A percentile compares a stretch with the other conserved stretches of the same genome.
Conservation (phyloP, 2,113 vertebrate genomes). For the Peucedramus taeniatus region DNA sequence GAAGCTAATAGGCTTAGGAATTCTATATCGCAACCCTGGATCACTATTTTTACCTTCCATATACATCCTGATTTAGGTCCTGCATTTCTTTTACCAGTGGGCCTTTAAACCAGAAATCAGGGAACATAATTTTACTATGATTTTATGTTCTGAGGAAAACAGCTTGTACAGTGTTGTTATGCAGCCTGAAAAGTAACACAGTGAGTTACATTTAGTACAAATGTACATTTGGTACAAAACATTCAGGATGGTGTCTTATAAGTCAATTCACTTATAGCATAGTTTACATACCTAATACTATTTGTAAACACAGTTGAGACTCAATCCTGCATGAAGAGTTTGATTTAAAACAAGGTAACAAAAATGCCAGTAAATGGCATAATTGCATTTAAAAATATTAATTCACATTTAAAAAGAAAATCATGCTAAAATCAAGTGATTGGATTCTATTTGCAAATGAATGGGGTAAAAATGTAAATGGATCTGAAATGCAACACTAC, state of each 20-base stretch:
- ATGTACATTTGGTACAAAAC: background rate
- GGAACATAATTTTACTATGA: background rate
- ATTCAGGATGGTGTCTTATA: background rate
- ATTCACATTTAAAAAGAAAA: background rate
- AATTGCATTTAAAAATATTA: background rate
- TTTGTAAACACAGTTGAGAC: background rate
- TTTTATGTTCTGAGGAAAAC: background rate
- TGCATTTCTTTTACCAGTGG: background rate
- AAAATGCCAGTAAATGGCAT: background rate
- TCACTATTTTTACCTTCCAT: rapidly evolving
- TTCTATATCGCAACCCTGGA: rapidly evolving
- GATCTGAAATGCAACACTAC: background rate
- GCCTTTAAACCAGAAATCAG: background rate
- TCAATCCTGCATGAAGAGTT: background rate
- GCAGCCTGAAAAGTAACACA: background rate
- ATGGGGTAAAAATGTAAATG: background rate
- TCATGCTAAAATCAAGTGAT: background rate
- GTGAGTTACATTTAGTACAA: background rate
- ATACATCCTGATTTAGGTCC: background rate
- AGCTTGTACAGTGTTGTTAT: background rate
- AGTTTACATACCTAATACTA: background rate
- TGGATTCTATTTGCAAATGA: background rate
- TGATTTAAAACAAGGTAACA: background rate
- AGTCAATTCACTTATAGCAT: background rate
- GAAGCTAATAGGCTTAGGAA: background rate